Evolutionary conservation across 2,888 invertebrate species (phyloP), one percentile per base, ranked within the genome.

Genomic region (Amphiduros pacificus): DNA sequence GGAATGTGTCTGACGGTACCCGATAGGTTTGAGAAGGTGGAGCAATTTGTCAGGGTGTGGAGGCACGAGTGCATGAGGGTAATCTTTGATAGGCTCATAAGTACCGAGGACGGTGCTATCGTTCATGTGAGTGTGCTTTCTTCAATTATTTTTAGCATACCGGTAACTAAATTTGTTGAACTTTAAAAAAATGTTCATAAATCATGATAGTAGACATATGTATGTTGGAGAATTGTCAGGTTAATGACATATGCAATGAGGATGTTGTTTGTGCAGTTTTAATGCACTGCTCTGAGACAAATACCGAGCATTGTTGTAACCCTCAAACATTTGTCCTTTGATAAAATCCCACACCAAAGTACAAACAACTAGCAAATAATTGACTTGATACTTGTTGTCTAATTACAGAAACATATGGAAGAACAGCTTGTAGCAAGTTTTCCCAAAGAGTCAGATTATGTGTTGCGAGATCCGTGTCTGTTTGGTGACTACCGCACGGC

Each of bases 401-500:
- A 29, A 32, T 55, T 53, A 11, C 54, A 81, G 80, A 74, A 70
- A 56, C 68, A 71, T 24, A 57, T 80, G 14, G 73, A 72, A 41
- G 55, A 44, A 0, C 62, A 79, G 48, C 80, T 93, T 0, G 85
- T 85, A 55, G 81, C 81, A 14, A 73, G 80, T 59, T 82, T 81
- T 67, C 78, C 77, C 64, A 60, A 69, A 36, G 71, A 85, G 29
- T 71, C 85, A 3, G 90, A 91, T 50, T 92, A 91, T 77, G 88
- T 87, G 0, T 84, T 92, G 72, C 85, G 91, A 17, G 90, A 94
- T 82, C 95, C 95, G 0, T 75, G 93, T 54, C 84, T 95, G 0
- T 95, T 90, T 77, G 94, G 94, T 0, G 94, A 95, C 77, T 94
- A 91, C 74, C 86, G 93, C 50, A 94, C 93, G 74, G 91, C 93